Evolutionary conservation across 2,888 invertebrate species (phyloP).

Genomic region (Punctoribates punctum): DNA sequence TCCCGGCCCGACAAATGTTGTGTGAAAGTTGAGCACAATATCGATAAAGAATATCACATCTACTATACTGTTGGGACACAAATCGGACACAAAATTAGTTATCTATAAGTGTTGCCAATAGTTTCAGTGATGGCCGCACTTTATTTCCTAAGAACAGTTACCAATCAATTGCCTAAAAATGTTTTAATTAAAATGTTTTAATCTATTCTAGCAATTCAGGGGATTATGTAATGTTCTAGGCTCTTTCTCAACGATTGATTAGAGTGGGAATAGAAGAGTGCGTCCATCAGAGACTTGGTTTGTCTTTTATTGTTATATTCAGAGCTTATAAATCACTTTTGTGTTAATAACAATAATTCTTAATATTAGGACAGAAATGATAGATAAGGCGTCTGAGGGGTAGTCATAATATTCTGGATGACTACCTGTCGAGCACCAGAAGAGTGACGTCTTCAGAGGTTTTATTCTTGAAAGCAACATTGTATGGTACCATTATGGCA

Average conservation of each 20-base stretch:
- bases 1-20: conserved; percentile 91
- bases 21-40: conserved; percentile 99
- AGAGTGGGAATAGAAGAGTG: too few relatives aligned
- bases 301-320: too few relatives aligned
- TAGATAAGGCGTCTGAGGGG: background rate
- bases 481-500: conserved; percentile 97
- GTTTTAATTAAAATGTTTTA: too few relatives aligned
- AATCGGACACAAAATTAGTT: background rate
- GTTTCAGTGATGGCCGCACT: too few relatives aligned
- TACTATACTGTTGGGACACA: conserved; percentile 69
- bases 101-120: background rate
- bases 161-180: too few relatives aligned
- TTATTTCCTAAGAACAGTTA: too few relatives aligned
- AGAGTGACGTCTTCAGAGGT: conserved; percentile 93
- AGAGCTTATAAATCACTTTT: background rate
- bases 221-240: too few relatives aligned
- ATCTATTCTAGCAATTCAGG: too few relatives aligned
- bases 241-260: too few relatives aligned
- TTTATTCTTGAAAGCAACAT: conserved; percentile 99
- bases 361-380: background rate
- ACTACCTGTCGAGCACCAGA: conserved; percentile 69
- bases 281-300: too few relatives aligned
- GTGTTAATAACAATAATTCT: background rate
- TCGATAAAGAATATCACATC: conserved; percentile 99
- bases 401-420: background rate